Base-by-base conservation (phyloP, 2,113 vertebrate genomes). In the Sialia sialis region DNA sequence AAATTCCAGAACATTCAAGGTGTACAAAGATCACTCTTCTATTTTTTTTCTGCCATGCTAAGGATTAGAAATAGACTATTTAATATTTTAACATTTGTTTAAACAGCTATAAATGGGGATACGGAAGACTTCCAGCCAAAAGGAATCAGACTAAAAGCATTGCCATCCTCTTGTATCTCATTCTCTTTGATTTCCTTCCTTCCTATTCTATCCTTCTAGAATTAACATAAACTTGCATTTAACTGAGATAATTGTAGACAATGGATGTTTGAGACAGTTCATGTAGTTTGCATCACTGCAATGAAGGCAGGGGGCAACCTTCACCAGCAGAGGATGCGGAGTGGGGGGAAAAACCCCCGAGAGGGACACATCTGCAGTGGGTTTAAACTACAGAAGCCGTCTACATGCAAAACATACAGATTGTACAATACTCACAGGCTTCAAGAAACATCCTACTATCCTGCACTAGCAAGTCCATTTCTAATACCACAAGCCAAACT, bases 301-400 rank as follows among this genome's bases (percentile, higher is more conserved):
- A n/a, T 3, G 5, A 41, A 84, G 38, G 38, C 44, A 73, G 22
- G 6, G 23, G 19, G n/a, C 36, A 89, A 66, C 19, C 30, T 84
- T 43, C 10, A 43, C 9, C 63, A 80, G 8, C 13, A 64, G 44
- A 63, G 26, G 23, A 87, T 51, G 19, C 4, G 3, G 14, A 34
- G 19, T 4, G 4, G 27, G 16, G 13, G 18, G 4, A 6, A 20
- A 23, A 23, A 43, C 8, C 3, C 3, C 8, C 3, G 1, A 87
- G 36, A 30, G 16, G 29, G 52, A 36, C 25, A 15, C 16, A 49
- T 5, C 19, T 13, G 6, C 41, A 21, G 7, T 15, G 7, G 34
- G n/a, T 73, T 96, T 94, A 69, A 90, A 89, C 58, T 82, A 92
- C 68, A 96, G 80, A 67, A 91, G 43, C 16, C 51, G 68, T 55